These are phyloP conservation scores for Ianthella basta DNA, from an alignment of 37 sponge, comb jelly and placozoan genomes.

Conservation along the genomic window DNA sequence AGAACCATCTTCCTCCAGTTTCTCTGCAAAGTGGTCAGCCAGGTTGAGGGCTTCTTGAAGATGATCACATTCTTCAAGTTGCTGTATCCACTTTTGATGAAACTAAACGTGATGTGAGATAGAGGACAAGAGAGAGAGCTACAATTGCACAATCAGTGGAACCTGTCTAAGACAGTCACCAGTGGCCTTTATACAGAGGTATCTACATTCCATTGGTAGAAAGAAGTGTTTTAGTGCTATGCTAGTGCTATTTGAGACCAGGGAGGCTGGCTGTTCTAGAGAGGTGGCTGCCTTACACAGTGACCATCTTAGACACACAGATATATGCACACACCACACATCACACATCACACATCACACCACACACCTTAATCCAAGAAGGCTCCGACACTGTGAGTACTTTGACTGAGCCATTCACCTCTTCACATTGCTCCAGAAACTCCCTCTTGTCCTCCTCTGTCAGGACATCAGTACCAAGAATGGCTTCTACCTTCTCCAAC, in stretches of 20 bases:
- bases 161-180: too few species aligned
- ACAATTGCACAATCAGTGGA: too few species aligned
- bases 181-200: too few species aligned
- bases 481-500: background rate
- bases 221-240: too few species aligned
- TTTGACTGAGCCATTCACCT: too few species aligned
- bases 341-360: too few species aligned
- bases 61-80: background rate
- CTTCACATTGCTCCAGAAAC: background rate
- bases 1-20: constrained; percentile 14
- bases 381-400: too few species aligned
- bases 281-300: background rate
- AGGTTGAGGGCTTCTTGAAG: constrained; percentile 3
- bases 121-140: background rate
- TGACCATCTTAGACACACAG: background rate
- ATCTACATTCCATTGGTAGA: too few species aligned
- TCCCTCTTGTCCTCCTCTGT: background rate
- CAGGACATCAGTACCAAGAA: background rate
- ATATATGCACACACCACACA: too few species aligned
- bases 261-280: background rate
- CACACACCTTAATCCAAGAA: too few species aligned
- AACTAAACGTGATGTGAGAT: background rate
- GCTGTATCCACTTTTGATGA: background rate
- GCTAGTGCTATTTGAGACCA: too few species aligned
- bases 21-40: background rate